These are phyloP conservation scores for Eutolmus rufibarbis DNA, from an alignment of 2,888 invertebrate species.

Conservation along the genomic window DNA sequence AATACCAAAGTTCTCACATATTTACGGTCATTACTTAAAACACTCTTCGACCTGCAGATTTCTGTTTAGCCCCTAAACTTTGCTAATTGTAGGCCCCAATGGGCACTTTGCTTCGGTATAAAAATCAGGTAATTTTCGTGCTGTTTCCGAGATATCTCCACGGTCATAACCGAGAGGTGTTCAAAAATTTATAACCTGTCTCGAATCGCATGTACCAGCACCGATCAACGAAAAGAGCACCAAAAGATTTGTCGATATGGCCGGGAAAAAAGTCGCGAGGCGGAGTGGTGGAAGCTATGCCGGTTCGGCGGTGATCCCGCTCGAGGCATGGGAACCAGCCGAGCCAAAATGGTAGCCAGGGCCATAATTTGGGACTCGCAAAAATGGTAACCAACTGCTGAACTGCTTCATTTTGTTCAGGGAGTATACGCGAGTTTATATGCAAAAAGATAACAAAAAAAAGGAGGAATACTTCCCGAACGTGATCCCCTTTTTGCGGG, in stretches of 20 bases:
- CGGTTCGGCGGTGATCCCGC: background rate
- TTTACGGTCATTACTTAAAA: background rate
- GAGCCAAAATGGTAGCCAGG: background rate
- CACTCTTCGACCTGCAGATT: background rate
- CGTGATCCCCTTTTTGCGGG: background rate
- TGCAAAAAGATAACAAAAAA: background rate
- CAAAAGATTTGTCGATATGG: background rate
- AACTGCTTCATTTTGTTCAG: background rate
- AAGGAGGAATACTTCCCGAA: background rate
- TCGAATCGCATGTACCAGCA: background rate
- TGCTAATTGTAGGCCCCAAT: background rate
- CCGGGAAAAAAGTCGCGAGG: background rate
- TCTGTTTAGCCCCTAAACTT: background rate
- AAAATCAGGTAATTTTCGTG: background rate
- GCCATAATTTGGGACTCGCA: constrained; percentile 1
- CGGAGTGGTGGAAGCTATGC: background rate
- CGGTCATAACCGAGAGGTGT: background rate
- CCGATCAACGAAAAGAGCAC: background rate
- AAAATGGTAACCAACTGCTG: background rate
- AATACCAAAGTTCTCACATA: no score
- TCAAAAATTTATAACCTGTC: background rate
- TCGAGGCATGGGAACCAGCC: background rate
- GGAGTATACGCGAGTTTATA: background rate
- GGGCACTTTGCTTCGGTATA: background rate
- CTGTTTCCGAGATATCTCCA: background rate